phyloP scores from a whole-genome alignment of 2,888 invertebrate genomes.

The Aphodius sticticus region DNA sequence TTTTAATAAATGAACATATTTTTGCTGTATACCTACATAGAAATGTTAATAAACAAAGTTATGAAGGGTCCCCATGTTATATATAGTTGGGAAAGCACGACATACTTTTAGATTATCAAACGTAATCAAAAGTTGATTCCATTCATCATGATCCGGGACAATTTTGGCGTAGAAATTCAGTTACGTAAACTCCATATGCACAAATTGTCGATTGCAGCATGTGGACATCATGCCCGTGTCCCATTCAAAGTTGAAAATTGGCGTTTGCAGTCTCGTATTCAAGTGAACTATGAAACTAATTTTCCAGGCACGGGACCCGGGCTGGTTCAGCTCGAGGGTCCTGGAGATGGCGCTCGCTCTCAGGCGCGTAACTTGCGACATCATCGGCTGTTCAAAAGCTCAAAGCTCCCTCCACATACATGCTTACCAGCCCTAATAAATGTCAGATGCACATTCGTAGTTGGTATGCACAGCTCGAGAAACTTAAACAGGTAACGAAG shows the following conservation, averaged over 20 bases:
- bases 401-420: background rate
- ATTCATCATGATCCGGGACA: background rate
- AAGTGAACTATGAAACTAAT: background rate
- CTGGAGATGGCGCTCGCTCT: background rate
- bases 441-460: conserved; percentile 23
- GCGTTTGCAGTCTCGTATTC: background rate
- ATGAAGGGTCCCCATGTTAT: background rate
- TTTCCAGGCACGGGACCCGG: background rate
- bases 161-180: background rate
- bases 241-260: conserved; percentile 4
- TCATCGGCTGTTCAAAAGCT: background rate
- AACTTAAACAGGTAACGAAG: conserved; percentile 21
- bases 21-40: too few relatives aligned
- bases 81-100: background rate
- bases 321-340: background rate
- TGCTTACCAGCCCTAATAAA: conserved; percentile 5
- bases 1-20: too few relatives aligned
- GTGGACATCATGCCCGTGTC: background rate
- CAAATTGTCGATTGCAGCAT: background rate
- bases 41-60: too few relatives aligned
- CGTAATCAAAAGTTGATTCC: background rate
- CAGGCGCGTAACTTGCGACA: background rate
- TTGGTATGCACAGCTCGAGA: conserved; percentile 7
- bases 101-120: background rate
- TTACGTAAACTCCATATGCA: background rate